Evolutionary conservation across 2,797 vertebrate genomes (phyloP), one percentile per base, ranked within the genome.

Genomic region (Tachyglossus aculeatus): DNA sequence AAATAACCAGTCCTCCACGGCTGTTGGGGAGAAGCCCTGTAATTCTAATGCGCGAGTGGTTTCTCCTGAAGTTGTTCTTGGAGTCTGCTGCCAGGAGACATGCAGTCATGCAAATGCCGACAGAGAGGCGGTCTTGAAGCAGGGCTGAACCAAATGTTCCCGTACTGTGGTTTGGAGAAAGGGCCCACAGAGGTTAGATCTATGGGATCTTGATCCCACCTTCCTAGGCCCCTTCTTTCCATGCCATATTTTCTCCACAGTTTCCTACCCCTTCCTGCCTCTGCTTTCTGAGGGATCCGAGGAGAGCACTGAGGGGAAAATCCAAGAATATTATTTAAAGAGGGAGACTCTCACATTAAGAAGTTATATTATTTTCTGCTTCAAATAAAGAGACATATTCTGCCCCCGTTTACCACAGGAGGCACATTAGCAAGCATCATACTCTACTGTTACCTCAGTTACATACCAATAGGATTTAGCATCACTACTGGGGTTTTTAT

Each of bases 181-280:
- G 29, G 21, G 7, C 9, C 11, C 14, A 5, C 3, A 13, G 29
- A 14, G 21, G 39, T 13, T 47, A n/a, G 36, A 19, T 16, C 13
- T 7, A 14, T 27, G 14, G 0, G 1, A 8, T 15, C 18, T 38
- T 14, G 1, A 1, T 6, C 3, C 8, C 0, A 9, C n/a, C 11
- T 32, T 55, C 41, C 2, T 31, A 33, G 29, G 21, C 12, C 4
- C 6, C 5, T 7, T 15, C 3, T 33, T 27, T 15, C 29, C 22
- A n/a, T n/a, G n/a, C n/a, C n/a, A n/a, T n/a, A n/a, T n/a, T n/a
- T n/a, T n/a, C n/a, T n/a, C n/a, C n/a, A n/a, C n/a, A n/a, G n/a
- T n/a, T n/a, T n/a, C n/a, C n/a, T n/a, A n/a, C n/a, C n/a, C n/a
- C n/a, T n/a, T 5, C 15, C 53, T 21, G 16, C 0, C n/a, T 37